These are phyloP conservation scores for Naso thynnoides DNA, from an alignment of 2,797 vertebrate species.

Conservation along the genomic window DNA sequence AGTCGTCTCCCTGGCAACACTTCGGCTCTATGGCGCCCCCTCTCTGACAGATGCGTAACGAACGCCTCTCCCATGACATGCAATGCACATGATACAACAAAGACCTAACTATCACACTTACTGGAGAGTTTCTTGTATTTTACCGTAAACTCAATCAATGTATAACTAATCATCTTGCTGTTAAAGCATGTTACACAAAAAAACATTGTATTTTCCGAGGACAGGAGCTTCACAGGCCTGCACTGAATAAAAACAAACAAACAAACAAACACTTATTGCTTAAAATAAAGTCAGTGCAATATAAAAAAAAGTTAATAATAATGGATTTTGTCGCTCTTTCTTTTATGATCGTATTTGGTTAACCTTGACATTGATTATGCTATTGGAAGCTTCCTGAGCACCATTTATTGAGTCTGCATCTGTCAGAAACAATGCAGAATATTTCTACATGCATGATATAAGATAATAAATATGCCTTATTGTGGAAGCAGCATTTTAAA, in stretches of 20 bases:
- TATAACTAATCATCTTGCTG: background rate
- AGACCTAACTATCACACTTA: background rate
- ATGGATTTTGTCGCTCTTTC: background rate
- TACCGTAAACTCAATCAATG: background rate
- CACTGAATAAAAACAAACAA: background rate
- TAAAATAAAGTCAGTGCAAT: background rate
- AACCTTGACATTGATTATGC: too few relatives aligned
- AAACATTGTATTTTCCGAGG: too few relatives aligned
- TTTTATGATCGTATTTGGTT: too few relatives aligned
- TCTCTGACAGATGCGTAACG: background rate
- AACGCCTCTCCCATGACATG: too few relatives aligned
- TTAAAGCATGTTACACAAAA: background rate
- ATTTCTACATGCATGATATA: too few relatives aligned
- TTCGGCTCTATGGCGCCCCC: conserved; percentile 59
- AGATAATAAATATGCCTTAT: too few relatives aligned
- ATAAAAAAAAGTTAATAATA: background rate
- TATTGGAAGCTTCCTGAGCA: too few relatives aligned
- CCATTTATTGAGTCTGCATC: too few relatives aligned
- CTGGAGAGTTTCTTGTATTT: background rate
- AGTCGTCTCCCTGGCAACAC: conserved; percentile 80
- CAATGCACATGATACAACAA: background rate
- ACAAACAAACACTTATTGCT: background rate
- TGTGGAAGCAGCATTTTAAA: too few relatives aligned
- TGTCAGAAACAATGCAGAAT: too few relatives aligned
- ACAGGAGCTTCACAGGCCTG: too few relatives aligned